phyloP scores from a whole-genome alignment of 2,888 invertebrate genomes.

The Gisinianus flammeolus region DNA sequence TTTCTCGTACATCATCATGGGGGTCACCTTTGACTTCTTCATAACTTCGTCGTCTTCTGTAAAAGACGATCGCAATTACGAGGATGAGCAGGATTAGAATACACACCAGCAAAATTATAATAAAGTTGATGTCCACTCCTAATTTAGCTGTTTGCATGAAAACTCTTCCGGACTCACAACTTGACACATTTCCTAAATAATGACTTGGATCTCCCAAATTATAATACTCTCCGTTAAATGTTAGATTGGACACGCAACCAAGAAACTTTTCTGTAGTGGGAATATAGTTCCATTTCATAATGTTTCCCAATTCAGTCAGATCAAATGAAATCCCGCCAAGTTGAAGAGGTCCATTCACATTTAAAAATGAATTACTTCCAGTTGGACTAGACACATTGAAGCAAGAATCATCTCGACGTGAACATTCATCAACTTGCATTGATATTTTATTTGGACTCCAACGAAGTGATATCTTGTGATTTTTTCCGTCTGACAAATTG shows the following conservation, averaged over 20 bases:
- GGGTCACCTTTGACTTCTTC: constrained; percentile 85
- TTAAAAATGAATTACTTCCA: constrained; percentile 76
- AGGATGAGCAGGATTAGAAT: constrained; percentile 82
- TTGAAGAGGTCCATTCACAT: constrained; percentile 86
- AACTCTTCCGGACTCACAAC: constrained; percentile 64
- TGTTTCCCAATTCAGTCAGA: constrained; percentile 41
- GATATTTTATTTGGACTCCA: constrained; percentile 61
- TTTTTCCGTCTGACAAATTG: constrained; percentile 80
- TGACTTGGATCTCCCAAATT: constrained; percentile 82
- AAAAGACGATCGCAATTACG: constrained; percentile 87
- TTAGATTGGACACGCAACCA: constrained; percentile 91
- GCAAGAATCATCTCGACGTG: constrained; percentile 48
- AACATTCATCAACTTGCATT: constrained; percentile 56
- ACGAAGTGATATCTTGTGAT: constrained; percentile 84
- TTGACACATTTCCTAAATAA: constrained; percentile 72
- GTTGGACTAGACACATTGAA: constrained; percentile 63
- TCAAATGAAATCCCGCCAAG: constrained; percentile 65
- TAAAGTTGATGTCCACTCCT: constrained; percentile 82
- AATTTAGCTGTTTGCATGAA: constrained; percentile 68
- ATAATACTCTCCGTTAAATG: constrained; percentile 83
- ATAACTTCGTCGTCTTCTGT: constrained; percentile 74
- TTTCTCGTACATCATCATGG: constrained; percentile 94
- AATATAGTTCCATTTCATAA: constrained; percentile 58
- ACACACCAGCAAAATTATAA: constrained; percentile 89
- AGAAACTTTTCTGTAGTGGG: constrained; percentile 76